Evolutionary conservation across 1,140 invertebrate species (phyloP).

Genomic region (Drosophila triauraria): DNA sequence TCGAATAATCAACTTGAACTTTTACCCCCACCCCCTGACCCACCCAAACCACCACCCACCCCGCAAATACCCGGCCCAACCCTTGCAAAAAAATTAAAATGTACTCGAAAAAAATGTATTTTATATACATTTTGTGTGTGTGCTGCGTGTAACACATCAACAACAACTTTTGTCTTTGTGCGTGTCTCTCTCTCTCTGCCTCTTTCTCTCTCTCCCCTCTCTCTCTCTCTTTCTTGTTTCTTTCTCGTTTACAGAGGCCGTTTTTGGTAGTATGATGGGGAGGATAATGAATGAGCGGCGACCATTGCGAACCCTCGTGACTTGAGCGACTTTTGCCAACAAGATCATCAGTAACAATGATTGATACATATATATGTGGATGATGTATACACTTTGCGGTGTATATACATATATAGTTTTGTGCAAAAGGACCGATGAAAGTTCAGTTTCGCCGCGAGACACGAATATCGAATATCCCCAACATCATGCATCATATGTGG

Average conservation of each 20-base stretch:
- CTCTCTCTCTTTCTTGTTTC: conserved; percentile 66
- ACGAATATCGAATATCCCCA: conserved; percentile 73
- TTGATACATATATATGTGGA: conserved; percentile 9
- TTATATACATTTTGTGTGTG: conserved; percentile 33
- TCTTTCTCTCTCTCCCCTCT: conserved; percentile 66
- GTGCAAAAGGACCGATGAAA: conserved; percentile 63
- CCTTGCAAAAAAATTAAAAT: conserved; percentile 57
- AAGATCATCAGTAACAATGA: conserved; percentile 18
- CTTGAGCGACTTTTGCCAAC: conserved; percentile 73
- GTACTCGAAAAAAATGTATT: conserved; percentile 21
- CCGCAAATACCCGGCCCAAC: conserved; percentile 37
- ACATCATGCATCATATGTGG: conserved; percentile 84
- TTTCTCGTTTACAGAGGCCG: conserved; percentile 85
- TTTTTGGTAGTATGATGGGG: conserved; percentile 85
- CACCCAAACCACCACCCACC: conserved; percentile 38
- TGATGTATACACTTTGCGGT: conserved; percentile 21
- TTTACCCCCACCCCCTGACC: conserved; percentile 59
- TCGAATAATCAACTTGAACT: conserved; percentile 81
- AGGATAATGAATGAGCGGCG: conserved; percentile 78
- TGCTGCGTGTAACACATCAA: conserved; percentile 38
- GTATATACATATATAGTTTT: conserved; percentile 33
- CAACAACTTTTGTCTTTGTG: conserved; percentile 60
- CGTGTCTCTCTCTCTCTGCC: conserved; percentile 63
- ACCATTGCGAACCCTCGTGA: conserved; percentile 72
- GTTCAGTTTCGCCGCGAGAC: conserved; percentile 62